Base-by-base conservation (phyloP, 2,888 invertebrate species). In the Chrysolina americana region DNA sequence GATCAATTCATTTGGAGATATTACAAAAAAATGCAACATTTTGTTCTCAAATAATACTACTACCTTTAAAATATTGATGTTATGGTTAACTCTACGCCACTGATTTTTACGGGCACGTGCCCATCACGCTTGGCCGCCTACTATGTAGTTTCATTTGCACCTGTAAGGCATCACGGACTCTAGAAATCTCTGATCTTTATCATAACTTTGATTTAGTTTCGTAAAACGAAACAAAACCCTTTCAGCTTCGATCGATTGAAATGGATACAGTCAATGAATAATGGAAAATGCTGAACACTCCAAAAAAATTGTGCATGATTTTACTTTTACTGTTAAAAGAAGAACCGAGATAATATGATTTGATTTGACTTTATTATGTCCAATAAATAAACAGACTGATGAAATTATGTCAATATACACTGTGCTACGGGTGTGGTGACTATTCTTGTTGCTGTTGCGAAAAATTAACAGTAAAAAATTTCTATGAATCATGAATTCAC, bases 111-210 rank as follows among this genome's bases (percentile, higher is more conserved):
- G 83, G 84, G 84, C 84, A 84, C 85, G 85, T 84, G 85, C 83
- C 83, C 79, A 81, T 82, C 82, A 80, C 81, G 80, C 83, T 82
- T 78, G 83, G 82, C 83, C 85, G 83, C 84, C 83, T 81, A 84
- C 83, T 82, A 81, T 79, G 83, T 80, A 74, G 79, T 73, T 74
- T 79, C 76, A 50, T 53, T 41, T 78, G 78, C 80, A 80, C 83
- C 85, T 77, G 78, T 74, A 53, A 82, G 85, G 81, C 83, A 83
- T 85, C 85, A 84, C 84, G 85, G 80, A 79, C 77, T 79, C 77
- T 78, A 80, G 78, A 79, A 79, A 84, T 84, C 84, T 83, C 79
- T 76, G 83, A 84, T 84, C 80, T 81, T 81, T 83, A 84, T 84
- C 84, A 59, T 59, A 59, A 36, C 53, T 59, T 17, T 59, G 59